phyloP scores from a whole-genome alignment of 2,888 invertebrate species.

The Acanthosepion lycidas region DNA sequence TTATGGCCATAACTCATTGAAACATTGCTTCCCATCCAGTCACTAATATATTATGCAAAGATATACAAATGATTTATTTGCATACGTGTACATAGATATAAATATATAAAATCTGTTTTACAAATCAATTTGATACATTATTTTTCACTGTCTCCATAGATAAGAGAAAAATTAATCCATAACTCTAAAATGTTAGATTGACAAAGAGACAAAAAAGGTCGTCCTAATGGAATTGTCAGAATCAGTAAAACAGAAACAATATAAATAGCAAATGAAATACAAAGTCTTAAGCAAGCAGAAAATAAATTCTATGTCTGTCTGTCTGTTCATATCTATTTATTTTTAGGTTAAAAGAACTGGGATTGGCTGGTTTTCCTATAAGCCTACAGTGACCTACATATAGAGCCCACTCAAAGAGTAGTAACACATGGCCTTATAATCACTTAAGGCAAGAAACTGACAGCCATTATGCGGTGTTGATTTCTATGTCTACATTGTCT shows the following conservation, averaged over 20 bases:
- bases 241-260: background rate
- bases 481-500: too few relatives aligned
- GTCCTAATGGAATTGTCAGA: background rate
- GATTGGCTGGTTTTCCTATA: too few relatives aligned
- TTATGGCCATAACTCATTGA: too few relatives aligned
- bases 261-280: background rate
- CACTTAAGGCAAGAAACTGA: too few relatives aligned
- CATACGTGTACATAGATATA: background rate
- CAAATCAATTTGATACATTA: background rate
- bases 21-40: too few relatives aligned
- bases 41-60: background rate
- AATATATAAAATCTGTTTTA: background rate
- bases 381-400: too few relatives aligned
- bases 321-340: too few relatives aligned
- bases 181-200: background rate
- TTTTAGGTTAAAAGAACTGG: too few relatives aligned
- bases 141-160: background rate
- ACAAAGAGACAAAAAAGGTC: background rate
- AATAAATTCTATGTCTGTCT: background rate
- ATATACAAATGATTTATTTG: background rate
- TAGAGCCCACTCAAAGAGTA: too few relatives aligned
- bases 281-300: background rate
- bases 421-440: too few relatives aligned
- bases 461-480: too few relatives aligned
- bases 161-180: background rate